Evolutionary conservation across 30 jellyfish, hydroid and myxozoan genomes (phyloP), one percentile per base, ranked within the genome.

Genomic region (Cassiopea andromeda): DNA sequence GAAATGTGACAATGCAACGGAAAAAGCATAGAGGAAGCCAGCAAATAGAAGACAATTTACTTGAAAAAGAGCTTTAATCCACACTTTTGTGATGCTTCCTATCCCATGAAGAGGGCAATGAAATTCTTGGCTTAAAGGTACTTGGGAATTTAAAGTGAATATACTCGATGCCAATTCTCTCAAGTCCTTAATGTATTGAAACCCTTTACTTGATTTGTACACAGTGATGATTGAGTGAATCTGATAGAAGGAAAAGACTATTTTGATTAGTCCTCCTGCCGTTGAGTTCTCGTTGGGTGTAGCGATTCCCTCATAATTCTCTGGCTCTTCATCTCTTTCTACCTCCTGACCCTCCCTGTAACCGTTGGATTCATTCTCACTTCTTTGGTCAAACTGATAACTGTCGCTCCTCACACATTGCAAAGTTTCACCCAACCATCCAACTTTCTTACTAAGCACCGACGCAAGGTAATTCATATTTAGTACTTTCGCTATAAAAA

Each of bases 201-300:
- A 13, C 17, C 0, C 81, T 19, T 15, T 80, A 1, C 38, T 54
- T 43, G 78, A 59, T 27, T 67, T 80, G 80, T 80, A 80, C 46
- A 48, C 68, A 27, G 46, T 47, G 5, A 80, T 17, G 45, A 80
- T 46, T 15, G 69, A 73, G 47, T 80, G 43, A 46, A 64, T 45
- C 47, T 80, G 89, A 45, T 80, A 80, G 80, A 46, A 80, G 89
- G 60, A 80, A 48, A 80, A 80, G 68, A 80, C 48, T 58, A 80
- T 80, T 80, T 64, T 60, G 43, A 80, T 59, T 49, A 80, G 38
- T 2, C 89, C 89, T 2, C 68, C 80, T 14, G 89, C 69, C 18
- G 45, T 60, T n/a, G 89, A 59, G 19, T 57, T 19, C 5, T 19
- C 27, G 2, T 19, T 72, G 9, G 81, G n/a, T 10, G 38, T 27